Evolutionary conservation across 1,140 invertebrate genomes (phyloP).

Genomic region (Zaprionus davidi): DNA sequence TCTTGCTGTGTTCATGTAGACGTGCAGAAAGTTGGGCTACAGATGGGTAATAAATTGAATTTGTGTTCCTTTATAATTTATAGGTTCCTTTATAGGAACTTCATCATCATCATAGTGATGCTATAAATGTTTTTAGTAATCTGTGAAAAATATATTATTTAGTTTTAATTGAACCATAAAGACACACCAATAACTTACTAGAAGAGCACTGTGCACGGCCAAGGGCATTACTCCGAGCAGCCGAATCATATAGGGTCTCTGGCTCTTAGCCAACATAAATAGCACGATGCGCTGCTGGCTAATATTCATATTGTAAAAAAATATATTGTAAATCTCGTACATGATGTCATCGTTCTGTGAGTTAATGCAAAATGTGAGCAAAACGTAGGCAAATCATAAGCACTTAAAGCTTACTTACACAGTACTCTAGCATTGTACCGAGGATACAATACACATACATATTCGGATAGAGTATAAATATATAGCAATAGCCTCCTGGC

Average conservation of each 20-base stretch:
- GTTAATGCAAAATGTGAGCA: background rate
- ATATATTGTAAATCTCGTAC: conserved; percentile 57
- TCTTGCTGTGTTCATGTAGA: conserved; percentile 29
- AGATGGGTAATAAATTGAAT: conserved; percentile 70
- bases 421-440: conserved; percentile 50
- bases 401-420: conserved; percentile 35
- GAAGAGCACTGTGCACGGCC: conserved; percentile 52
- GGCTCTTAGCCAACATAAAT: conserved; percentile 53
- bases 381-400: background rate
- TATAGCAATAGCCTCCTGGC: conserved; percentile 44
- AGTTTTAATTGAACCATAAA: background rate
- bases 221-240: conserved; percentile 51
- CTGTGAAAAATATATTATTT: conserved; percentile 17
- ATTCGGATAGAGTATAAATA: conserved; percentile 29
- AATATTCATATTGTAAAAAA: conserved; percentile 47
- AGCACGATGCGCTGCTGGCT: conserved; percentile 39
- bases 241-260: conserved; percentile 30
- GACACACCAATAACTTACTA: conserved; percentile 32
- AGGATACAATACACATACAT: conserved; percentile 59
- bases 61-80: background rate
- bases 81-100: conserved; percentile 54
- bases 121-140: conserved; percentile 67
- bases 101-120: conserved; percentile 67
- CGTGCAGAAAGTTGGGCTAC: conserved; percentile 42
- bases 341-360: conserved; percentile 30